Evolutionary conservation across 2,888 invertebrate genomes (phyloP), one percentile per base, ranked within the genome.

Genomic region (Scaptomyza cyrtandrae): DNA sequence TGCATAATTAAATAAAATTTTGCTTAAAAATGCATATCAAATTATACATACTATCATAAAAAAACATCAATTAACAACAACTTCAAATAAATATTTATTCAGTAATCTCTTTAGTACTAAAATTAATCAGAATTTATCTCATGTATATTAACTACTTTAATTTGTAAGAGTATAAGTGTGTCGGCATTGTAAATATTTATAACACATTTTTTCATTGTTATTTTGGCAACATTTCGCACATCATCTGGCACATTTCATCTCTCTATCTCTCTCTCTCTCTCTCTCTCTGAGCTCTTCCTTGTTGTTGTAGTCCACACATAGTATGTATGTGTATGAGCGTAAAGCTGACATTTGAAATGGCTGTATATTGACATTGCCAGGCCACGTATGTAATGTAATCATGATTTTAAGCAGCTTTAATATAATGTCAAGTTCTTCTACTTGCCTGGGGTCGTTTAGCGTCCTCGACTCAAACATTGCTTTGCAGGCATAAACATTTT

Each of bases 381-480:
- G 70, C 48, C 61, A 61, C 67, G 68, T 74, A 70, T 70, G 70
- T 73, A 73, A 83, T 78, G 56, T 74, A 68, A 86, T 80, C 75
- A 68, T 74, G 79, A 77, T 77, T 81, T 84, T 73, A 71, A 84
- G 79, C 84, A 84, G 77, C 79, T 81, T 86, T 86, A 71, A 78
- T 72, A 59, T 78, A 48, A 67, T 61, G 55, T 37, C 44, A 45
- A 50, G 16, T 24, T 49, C 31, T n/a, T 19, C 44, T 41, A 33
- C 33, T 33, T 27, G 67, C 41, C 67, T 52, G 52, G 44, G 46
- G 13, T 57, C 49, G 19, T 33, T 67, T 35, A 37, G 19, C 24
- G 46, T 50, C 10, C 56, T 62, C 56, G 50, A 58, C 49, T 43
- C 33, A 6, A 7, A n/a, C 50, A 56, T 44, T 41, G 53, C 43